Percentiles rank a stretch among this genome's conserved stretches.
These are phyloP conservation scores for Orthonyx spaldingii DNA, from an alignment of 2,113 vertebrate genomes.

Conservation along the genomic window DNA sequence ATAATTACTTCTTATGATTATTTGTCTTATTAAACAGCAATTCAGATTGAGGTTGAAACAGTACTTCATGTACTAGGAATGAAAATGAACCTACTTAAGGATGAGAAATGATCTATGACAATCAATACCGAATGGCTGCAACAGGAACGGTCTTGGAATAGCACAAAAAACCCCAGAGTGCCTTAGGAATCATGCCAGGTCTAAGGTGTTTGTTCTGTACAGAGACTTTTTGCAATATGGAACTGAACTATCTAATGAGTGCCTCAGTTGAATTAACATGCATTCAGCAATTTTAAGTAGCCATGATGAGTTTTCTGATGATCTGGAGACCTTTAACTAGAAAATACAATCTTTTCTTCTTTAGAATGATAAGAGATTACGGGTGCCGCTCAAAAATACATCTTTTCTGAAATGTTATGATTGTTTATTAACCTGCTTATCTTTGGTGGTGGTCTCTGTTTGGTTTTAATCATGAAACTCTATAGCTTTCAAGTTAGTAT, in stretches of 20 bases:
- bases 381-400: not conserved
- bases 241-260: not conserved
- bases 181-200: not conserved
- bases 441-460: not conserved
- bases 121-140: not conserved
- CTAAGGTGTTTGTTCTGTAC: not conserved
- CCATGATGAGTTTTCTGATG: not conserved
- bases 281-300: not conserved
- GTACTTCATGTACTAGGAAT: constrained; percentile 34
- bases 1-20: constrained; percentile 37
- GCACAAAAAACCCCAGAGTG: not conserved
- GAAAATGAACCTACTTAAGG: constrained; percentile 21
- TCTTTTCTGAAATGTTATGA: not conserved
- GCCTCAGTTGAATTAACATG: not conserved
- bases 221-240: not conserved
- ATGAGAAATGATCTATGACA: constrained; percentile 2
- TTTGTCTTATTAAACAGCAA: constrained; percentile 36
- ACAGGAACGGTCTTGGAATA: not conserved
- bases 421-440: not conserved
- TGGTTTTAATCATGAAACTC: not conserved
- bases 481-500: not conserved
- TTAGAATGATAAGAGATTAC: not conserved
- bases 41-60: constrained; percentile 25
- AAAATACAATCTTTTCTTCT: not conserved
- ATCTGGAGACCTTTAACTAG: not conserved